Base-by-base conservation (phyloP, 2,888 invertebrate species). In the Incurvaria masculella region DNA sequence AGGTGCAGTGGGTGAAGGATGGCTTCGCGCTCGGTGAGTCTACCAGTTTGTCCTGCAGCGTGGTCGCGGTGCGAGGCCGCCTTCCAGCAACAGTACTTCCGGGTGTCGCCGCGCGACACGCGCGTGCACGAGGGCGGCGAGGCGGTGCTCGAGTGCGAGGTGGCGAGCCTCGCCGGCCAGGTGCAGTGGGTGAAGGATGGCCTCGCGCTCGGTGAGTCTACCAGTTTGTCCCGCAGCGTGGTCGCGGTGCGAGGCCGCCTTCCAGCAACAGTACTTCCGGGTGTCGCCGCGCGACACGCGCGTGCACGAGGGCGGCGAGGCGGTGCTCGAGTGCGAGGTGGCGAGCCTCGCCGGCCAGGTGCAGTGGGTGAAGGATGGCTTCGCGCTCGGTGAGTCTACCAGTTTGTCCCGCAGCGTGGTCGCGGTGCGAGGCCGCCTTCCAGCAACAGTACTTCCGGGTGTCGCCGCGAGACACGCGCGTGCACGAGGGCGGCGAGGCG, bases 151-250 rank as follows among this genome's bases (percentile, higher is more conserved):
- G 87, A 89, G 60, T 96, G 96, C 68, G 89, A 91, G 59, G 88
- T 95, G 41, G 86, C 87, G 48, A 90, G 94, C 73, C 80, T 89
- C 56, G 89, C 85, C 2, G 96, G 96, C 4, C 86, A 84, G 60
- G 94, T 94, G 60, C 95, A 96, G 69, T 96, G 96, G 96, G 91
- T 92, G 47, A 94, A 94, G 67, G 94, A 94, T 72, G 95, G 94
- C 47, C 94, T 94, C 64, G 94, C 92, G 52, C 74, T 93, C 58
- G 93, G 93, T 89, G 72, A 82, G 84, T 67, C n/a, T n/a, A n/a
- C n/a, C n/a, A n/a, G n/a, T n/a, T n/a, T n/a, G n/a, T n/a, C n/a
- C n/a, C n/a, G n/a, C n/a, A n/a, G n/a, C n/a, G n/a, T n/a, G n/a
- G n/a, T n/a, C n/a, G n/a, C n/a, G n/a, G n/a, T 57, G 54, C 23